Evolutionary conservation across 2,113 vertebrate genomes (phyloP).

Genomic region (Sigmodon hispidus): DNA sequence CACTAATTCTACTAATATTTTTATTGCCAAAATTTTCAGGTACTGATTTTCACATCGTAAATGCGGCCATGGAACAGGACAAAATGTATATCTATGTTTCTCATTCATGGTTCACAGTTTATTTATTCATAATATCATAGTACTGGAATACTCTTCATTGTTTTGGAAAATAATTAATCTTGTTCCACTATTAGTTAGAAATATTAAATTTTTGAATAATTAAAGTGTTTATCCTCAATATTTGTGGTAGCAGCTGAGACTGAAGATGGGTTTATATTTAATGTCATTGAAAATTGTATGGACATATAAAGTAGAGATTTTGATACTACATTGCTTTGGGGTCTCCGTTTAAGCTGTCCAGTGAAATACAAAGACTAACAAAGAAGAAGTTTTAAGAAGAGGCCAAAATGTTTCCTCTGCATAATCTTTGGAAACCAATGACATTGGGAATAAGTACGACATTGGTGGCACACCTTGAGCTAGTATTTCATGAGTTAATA

Average conservation of each 20-base stretch:
- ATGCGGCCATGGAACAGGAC: too few relatives aligned
- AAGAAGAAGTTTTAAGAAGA: constrained; percentile 44
- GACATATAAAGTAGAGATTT: neutral
- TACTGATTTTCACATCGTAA: constrained; percentile 4
- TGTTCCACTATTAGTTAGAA: neutral
- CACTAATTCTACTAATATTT: too few relatives aligned
- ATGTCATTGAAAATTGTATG: constrained; percentile 48
- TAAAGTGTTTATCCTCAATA: neutral
- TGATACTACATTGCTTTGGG: neutral
- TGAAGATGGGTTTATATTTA: neutral
- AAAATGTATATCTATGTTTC: neutral
- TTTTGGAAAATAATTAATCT: constrained; percentile 36
- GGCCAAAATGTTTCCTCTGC: neutral
- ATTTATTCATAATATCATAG: neutral
- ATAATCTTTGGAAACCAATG: constrained; percentile 45
- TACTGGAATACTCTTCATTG: neutral
- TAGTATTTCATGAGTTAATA: neutral
- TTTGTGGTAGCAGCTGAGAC: neutral
- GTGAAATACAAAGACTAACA: constrained; percentile 53
- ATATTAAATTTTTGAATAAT: constrained; percentile 17
- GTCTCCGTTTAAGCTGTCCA: constrained; percentile 35
- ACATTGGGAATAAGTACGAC: constrained; percentile 58
- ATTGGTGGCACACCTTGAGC: constrained; percentile 56
- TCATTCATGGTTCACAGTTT: neutral
- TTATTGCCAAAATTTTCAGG: neutral